phyloP scores from a whole-genome alignment of 2,888 invertebrate genomes.

The Penaeus monodon region DNA sequence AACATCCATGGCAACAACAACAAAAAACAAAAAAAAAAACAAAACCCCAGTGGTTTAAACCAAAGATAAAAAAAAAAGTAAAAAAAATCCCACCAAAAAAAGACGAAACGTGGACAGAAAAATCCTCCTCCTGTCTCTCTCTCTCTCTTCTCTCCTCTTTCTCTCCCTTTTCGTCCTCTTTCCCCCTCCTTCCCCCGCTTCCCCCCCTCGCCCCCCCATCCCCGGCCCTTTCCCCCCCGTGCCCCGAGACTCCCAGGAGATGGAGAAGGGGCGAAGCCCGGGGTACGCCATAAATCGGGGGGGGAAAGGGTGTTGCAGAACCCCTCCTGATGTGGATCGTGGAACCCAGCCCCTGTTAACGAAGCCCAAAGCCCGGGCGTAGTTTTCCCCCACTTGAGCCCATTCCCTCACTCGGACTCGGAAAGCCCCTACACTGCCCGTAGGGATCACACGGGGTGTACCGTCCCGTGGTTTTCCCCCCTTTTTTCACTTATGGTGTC shows the following conservation, averaged over 20 bases:
- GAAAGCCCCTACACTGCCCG: slow-evolving; percentile 34
- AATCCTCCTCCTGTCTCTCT: no score
- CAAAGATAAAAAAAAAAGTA: no score
- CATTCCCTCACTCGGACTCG: slow-evolving; percentile 72
- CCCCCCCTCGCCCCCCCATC: slow-evolving; percentile 26
- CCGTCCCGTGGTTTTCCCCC: not conserved
- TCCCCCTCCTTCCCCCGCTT: no score
- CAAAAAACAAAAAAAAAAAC: not conserved
- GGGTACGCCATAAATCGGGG: slow-evolving; percentile 95
- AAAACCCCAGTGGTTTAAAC: no score
- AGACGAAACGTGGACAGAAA: no score
- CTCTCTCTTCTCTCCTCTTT: no score
- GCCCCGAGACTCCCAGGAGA: slow-evolving; percentile 76
- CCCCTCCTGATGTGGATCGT: slow-evolving; percentile 96
- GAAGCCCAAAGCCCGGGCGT: slow-evolving; percentile 99
- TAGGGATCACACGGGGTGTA: slow-evolving; percentile 36
- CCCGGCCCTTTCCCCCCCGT: not conserved
- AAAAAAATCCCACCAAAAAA: no score
- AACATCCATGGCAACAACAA: not conserved
- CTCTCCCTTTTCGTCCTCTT: no score
- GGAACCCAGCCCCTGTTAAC: slow-evolving; percentile 99
- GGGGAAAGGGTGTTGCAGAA: slow-evolving; percentile 98
- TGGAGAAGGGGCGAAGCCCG: slow-evolving; percentile 92
- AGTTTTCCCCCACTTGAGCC: slow-evolving; percentile 98
- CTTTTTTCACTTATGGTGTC: slow-evolving; percentile 40